Conservation (phyloP, 1,140 invertebrate genomes). For the Caenorhabditis briggsae region DNA sequence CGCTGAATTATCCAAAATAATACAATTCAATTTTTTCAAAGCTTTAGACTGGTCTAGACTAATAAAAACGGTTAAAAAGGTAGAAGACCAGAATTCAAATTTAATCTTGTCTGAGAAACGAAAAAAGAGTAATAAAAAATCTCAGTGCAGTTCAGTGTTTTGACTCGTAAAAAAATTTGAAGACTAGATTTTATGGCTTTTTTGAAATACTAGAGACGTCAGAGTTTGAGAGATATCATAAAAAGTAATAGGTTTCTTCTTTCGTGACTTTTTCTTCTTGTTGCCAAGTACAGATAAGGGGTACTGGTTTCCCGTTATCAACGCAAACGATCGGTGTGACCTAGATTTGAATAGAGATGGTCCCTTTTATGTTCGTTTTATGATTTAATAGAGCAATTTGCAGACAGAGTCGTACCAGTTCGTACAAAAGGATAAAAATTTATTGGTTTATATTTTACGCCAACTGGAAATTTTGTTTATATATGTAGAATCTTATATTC, state of each 20-base stretch:
- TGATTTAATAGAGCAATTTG: background rate
- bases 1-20: no score
- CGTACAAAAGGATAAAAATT: no score
- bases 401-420: background rate
- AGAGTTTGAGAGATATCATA: slow-evolving; percentile 53
- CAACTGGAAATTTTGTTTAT: slow-evolving; percentile 14
- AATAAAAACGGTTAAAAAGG: no score
- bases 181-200: slow-evolving; percentile 38
- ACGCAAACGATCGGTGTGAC: background rate
- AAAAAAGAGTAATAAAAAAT: background rate
- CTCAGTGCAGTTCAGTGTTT: background rate
- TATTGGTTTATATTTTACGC: no score
- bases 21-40: no score
- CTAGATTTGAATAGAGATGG: background rate
- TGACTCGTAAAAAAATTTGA: slow-evolving; percentile 45
- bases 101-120: background rate
- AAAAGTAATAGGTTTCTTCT: slow-evolving; percentile 18
- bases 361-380: no score
- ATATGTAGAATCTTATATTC: slow-evolving; percentile 19
- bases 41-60: no score
- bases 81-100: no score
- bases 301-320: background rate
- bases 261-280: no score
- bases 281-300: slow-evolving; percentile 5
- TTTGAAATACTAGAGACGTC: slow-evolving; percentile 17